These are phyloP conservation scores for Tapirus terrestris DNA, from an alignment of 2,113 vertebrate genomes.

Conservation along the genomic window DNA sequence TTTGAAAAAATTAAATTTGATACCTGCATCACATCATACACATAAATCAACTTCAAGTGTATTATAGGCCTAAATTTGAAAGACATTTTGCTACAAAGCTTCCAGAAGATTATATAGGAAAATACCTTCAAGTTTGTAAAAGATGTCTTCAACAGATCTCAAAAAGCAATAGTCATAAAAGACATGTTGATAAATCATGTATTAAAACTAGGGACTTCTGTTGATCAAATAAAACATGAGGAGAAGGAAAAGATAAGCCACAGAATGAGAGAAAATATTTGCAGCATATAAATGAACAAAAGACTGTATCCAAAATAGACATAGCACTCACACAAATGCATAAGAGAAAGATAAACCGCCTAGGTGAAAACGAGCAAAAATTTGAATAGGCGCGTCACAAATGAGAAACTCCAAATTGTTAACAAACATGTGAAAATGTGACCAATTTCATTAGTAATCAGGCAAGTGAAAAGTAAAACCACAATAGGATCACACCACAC, in stretches of 20 bases:
- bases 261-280: neutral
- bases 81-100: neutral
- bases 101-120: neutral
- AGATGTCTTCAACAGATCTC: neutral
- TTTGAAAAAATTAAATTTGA: neutral
- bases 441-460: neutral
- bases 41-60: neutral
- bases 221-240: neutral
- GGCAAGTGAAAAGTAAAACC: neutral
- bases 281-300: neutral
- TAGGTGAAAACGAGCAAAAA: neutral
- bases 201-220: neutral
- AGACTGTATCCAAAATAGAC: neutral
- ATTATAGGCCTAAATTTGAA: neutral
- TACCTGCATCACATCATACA: neutral
- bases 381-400: neutral
- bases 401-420: neutral
- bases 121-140: constrained; percentile 4
- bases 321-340: neutral
- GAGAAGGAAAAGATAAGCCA: neutral
- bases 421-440: neutral
- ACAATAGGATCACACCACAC: neutral
- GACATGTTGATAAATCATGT: neutral
- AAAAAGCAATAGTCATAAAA: neutral
- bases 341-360: neutral